Percentiles rank a stretch among this genome's conserved stretches.
phyloP scores from a whole-genome alignment of 2,113 vertebrate genomes.

The Suncus etruscus region DNA sequence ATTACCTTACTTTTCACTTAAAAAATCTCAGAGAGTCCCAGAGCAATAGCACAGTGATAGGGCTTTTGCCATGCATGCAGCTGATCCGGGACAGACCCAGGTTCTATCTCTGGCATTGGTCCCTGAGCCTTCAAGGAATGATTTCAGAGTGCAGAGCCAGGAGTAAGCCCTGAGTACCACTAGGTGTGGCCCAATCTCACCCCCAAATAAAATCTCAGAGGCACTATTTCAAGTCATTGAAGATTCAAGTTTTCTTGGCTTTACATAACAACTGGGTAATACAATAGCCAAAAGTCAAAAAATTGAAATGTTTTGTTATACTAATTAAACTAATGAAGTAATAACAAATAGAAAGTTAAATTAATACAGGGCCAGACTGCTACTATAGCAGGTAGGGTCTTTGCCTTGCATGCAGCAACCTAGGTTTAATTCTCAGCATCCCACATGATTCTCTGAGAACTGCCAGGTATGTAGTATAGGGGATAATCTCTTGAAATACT shows the following conservation, averaged over 20 bases:
- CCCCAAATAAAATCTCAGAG: not conserved
- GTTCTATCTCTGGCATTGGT: no score
- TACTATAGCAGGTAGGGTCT: no score
- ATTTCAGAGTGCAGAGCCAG: no score
- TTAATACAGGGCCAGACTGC: not conserved
- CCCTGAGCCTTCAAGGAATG: no score
- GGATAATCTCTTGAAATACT: not conserved
- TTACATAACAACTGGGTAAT: not conserved
- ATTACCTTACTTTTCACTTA: not conserved
- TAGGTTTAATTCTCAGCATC: no score
- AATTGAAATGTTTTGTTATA: not conserved
- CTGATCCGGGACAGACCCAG: no score
- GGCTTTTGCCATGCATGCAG: no score
- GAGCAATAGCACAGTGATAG: no score
- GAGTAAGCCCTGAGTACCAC: no score
- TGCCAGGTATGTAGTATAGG: not conserved
- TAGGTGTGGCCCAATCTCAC: no score
- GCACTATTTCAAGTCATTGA: not conserved
- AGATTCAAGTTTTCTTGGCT: not conserved
- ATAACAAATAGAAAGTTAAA: conserved; percentile 1
- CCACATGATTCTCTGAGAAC: no score
- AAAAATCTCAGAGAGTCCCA: not conserved
- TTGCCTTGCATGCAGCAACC: no score
- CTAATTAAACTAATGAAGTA: conserved; percentile 13
- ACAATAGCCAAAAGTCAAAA: not conserved